Percentiles rank a stretch among this genome's conserved stretches.
Conservation (phyloP, 2,113 vertebrate species). For the Pedionomus torquatus region DNA sequence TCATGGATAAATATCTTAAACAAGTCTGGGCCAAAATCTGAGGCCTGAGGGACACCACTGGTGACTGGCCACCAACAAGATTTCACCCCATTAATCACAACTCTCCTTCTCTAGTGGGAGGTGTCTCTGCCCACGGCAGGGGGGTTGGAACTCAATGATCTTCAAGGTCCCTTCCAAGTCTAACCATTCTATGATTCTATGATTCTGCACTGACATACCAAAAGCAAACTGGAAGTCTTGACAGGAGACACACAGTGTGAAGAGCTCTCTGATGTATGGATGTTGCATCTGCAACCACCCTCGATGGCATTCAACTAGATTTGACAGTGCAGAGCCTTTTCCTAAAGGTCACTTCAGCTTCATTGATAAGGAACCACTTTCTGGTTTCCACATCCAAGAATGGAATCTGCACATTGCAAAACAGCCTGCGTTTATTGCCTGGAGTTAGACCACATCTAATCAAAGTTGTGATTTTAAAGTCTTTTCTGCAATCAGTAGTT, state of each 20-base stretch:
- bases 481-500: background rate
- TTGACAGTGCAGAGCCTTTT: background rate
- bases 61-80: no score
- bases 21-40: no score
- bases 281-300: fast-evolving
- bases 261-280: background rate
- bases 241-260: background rate
- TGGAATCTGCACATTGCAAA: background rate
- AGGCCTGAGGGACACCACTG: no score
- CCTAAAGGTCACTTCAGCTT: background rate
- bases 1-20: no score
- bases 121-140: no score
- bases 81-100: no score
- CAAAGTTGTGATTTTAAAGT: background rate
- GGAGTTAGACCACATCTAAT: background rate
- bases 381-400: background rate
- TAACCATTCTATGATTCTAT: no score
- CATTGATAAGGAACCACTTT: background rate
- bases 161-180: no score
- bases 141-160: no score
- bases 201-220: background rate
- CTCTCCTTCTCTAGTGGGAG: no score
- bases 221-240: background rate
- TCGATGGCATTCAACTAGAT: background rate
- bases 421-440: background rate